Base-by-base conservation (phyloP, 2,888 invertebrate genomes). In the Hypomecis punctinalis region DNA sequence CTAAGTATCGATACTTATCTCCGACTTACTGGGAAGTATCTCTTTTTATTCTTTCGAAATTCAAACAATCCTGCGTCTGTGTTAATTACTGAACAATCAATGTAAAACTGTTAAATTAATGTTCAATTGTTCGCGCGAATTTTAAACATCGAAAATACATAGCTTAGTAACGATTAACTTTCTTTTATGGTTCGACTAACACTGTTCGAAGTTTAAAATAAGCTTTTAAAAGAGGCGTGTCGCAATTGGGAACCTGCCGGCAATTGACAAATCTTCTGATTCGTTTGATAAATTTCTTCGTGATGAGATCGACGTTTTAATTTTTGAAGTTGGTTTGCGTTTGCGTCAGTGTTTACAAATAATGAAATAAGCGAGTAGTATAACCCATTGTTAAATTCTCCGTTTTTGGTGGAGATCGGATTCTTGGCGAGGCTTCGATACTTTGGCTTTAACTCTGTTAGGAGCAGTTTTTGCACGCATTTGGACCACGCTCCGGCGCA, bases 351-450 rank as follows among this genome's bases (percentile, higher is more conserved):
- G 55, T 63, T 61, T 57, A 63, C 76, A 76, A 80, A 80, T 74
- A 76, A 78, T 77, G 74, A 78, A 79, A 78, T 76, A 77, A 71
- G 72, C 71, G 76, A 83, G 81, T 85, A 80, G 78, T 84, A 82
- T 81, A 61, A 57, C 48, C 86, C 83, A 85, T 86, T 86, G 86
- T 86, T 85, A 70, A 82, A 86, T 86, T 86, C 86, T 76, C 72
- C 43, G 84, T 86, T 85, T 86, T 86, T 85, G 82, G 82, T 47
- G 67, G 62, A 61, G 69, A 61, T 73, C 77, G 71, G 78, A 86
- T 86, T 84, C 86, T 73, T 75, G 46, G 75, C 79, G 74, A 63
- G 63, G 75, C 74, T 75, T 33, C 69, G 69, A 70, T 70, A 69
- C 70, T 67, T 51, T 23, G 60, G 39, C 56, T 58, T 59, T 51